A percentile compares a stretch with the other conserved stretches of the same genome.
Evolutionary conservation across 1,140 invertebrate genomes (phyloP).

Genomic region (Monomorium pharaonis): DNA sequence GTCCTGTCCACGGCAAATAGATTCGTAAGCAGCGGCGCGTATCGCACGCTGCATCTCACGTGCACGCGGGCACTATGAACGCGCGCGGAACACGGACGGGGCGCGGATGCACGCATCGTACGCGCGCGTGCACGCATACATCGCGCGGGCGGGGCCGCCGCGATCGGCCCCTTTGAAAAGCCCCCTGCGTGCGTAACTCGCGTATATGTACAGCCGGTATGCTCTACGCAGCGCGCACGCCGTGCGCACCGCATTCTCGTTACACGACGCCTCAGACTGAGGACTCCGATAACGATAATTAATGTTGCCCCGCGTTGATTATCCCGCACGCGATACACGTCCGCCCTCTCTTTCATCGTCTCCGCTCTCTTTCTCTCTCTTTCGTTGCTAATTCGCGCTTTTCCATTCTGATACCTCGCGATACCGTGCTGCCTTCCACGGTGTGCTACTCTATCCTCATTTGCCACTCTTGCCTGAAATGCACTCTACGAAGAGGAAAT

Average conservation of each 20-base stretch:
- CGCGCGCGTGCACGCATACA: not conserved
- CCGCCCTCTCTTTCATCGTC: conserved; percentile 38
- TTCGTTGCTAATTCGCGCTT: not conserved
- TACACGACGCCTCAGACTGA: conserved; percentile 77
- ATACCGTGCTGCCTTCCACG: not conserved
- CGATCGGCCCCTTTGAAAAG: conserved; percentile 71
- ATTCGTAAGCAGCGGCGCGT: conserved; percentile 62
- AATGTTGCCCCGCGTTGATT: conserved; percentile 80
- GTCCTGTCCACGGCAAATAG: conserved; percentile 65
- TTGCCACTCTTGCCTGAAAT: not conserved
- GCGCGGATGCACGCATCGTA: conserved; percentile 26
- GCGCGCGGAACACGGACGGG: not conserved
- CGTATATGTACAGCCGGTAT: too few relatives aligned
- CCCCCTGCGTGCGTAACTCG: conserved; percentile 64
- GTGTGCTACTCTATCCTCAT: not conserved
- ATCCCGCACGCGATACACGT: conserved; percentile 73
- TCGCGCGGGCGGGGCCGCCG: conserved; percentile 12
- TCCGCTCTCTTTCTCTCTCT: not conserved
- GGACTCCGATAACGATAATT: conserved; percentile 81
- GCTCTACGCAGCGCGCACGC: conserved; percentile 31
- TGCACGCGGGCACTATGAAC: not conserved
- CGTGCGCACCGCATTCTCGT: conserved; percentile 68
- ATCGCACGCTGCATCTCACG: conserved; percentile 66
- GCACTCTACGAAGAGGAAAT: not conserved
- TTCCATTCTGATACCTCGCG: not conserved